These are phyloP conservation scores for Invenusta paracnida DNA, from an alignment of 2,888 invertebrate genomes.

Conservation along the genomic window DNA sequence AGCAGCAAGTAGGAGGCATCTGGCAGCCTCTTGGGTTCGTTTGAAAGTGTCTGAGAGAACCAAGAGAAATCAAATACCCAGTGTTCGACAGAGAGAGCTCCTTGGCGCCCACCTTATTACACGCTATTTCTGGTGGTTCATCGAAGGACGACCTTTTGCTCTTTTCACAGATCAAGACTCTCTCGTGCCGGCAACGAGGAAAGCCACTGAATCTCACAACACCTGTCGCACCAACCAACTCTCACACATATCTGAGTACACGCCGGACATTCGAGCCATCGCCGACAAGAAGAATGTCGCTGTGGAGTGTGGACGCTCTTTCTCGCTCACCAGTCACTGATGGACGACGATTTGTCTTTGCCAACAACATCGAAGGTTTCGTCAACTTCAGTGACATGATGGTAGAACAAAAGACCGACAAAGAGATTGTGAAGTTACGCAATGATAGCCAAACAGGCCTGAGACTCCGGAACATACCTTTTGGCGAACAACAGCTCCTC, in stretches of 20 bases:
- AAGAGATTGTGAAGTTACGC: neutral
- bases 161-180: neutral
- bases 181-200: neutral
- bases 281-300: neutral
- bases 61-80: neutral
- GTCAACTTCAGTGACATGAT: neutral
- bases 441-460: neutral
- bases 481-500: neutral
- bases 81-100: neutral
- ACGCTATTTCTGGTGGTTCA: neutral
- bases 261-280: neutral
- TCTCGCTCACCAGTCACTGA: neutral
- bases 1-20: neutral
- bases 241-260: too few species aligned
- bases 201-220: too few species aligned
- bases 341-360: neutral
- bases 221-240: neutral
- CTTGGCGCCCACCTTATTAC: too few species aligned
- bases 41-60: neutral
- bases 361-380: neutral
- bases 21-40: neutral
- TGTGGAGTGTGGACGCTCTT: neutral
- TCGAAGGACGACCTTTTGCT: neutral
- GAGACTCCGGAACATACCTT: neutral
- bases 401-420: neutral